Base-by-base conservation (phyloP, 2,113 vertebrate species). In the Brachyistius frenatus region DNA sequence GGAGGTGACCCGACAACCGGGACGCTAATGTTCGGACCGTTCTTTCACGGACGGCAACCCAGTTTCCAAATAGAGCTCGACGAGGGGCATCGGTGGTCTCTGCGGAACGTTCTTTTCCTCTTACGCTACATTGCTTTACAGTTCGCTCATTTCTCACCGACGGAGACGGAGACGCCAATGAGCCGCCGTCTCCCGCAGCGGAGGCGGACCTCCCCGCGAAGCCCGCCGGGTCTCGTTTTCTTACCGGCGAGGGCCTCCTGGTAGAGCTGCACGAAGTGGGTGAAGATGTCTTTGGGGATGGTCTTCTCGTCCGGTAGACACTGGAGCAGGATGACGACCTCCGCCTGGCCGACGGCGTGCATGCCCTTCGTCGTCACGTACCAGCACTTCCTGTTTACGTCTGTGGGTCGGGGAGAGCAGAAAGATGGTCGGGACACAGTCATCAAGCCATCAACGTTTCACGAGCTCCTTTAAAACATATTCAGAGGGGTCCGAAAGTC, bases 311-410 rank as follows among this genome's bases (percentile, higher is more conserved):
- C 98, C 0, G 97, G 98, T n/a, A 98, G 94, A 87, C 97, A 99
- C 84, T 99, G 98, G 3, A 99, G 94, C 86, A 99, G 95, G n/a
- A 99, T 92, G 81, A 99, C 96, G 37, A 99, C 96, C 94, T 99
- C 98, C 0, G 98, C 95, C 86, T 99, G 98, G 60, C 98, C 97
- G 66, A 99, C 97, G 0, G 97, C 98, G 50, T 99, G 98, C 98
- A 99, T 99, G 77, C 98, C 98, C 58, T 99, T 99, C 0, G 97
- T 99, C 63, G 97, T 97, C 88, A 99, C 95, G 73, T 97, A 99
- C 98, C 98, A 99, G 90, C 98, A 99, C 88, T 98, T 99, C 89
- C 98, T 95, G 95, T 99, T 99, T 70, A 99, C 98, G 84, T 99
- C 98, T 99, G 92, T 10, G 83, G 13, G 33, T 5, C 2, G 3